Base-by-base conservation (phyloP, 2,797 vertebrate species). In the Falco biarmicus region DNA sequence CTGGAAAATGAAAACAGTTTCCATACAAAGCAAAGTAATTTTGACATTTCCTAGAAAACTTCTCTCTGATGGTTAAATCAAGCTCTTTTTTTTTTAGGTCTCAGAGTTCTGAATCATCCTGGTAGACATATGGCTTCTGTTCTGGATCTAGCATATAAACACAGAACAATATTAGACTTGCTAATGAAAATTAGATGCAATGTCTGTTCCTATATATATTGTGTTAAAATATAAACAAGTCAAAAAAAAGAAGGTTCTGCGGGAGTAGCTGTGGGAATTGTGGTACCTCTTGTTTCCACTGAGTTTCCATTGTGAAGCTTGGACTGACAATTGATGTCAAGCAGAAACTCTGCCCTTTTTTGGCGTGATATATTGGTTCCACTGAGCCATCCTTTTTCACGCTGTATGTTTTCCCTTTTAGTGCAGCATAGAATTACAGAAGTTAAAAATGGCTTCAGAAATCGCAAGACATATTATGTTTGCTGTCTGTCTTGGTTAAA, bases 391-490 rank as follows among this genome's bases (percentile, higher is more conserved):
- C 41, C 28, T 65, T 83, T 90, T 73, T 69, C 57, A 65, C 32
- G 68, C 90, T 5, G 2, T 75, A 4, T 74, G 29, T 84, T 97
- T 95, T 95, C 57, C 43, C 29, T 81, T 84, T 89, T 63, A 73
- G 68, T 69, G 32, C n/a, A 93, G 79, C 4, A 3, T 24, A 89
- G 54, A 71, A 76, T 87, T 89, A 81, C 34, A 71, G 73, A 87
- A 94, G 66, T 71, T 83, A 87, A 85, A 94, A 91, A 63, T 32
- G 25, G 34, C 53, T 93, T 87, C 89, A 92, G 66, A 93, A 94
- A 89, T 68, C 83, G 41, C 37, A 80, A 80, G 56, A 57, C 1
- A 3, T 82, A 39, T n/a, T 87, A 65, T 5, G 0, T 80, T 92
- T 86, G 47, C 59, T 66, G 39, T 87, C 84, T 5, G 1, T 81